These are phyloP conservation scores for Apis cerana DNA, from an alignment of 1,140 invertebrate genomes.

Conservation along the genomic window DNA sequence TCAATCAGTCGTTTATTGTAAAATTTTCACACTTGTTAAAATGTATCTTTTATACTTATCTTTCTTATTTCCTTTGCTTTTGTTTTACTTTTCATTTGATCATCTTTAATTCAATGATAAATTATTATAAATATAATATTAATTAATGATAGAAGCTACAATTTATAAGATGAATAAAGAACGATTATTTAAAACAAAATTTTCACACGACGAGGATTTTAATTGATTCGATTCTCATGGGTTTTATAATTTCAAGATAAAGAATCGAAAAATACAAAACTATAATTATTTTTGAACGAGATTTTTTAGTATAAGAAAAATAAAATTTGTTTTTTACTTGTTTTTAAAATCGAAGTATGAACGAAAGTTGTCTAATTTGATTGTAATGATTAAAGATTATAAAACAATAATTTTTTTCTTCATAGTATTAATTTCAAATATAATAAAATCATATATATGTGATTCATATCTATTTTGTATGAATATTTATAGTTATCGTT, in stretches of 20 bases:
- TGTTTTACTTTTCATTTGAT: background rate
- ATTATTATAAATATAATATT: background rate
- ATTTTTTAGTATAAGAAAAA: background rate
- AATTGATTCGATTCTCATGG: conserved; percentile 15
- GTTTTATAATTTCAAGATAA: background rate
- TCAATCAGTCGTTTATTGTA: conserved; percentile 5
- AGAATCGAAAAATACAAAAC: background rate
- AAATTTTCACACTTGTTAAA: background rate
- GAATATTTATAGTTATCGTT: no score
- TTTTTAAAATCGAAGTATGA: background rate
- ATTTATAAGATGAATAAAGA: background rate
- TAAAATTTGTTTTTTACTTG: background rate
- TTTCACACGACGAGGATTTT: background rate
- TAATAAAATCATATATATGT: background rate
- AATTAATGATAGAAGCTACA: background rate
- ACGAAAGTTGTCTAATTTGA: background rate
- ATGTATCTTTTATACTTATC: background rate
- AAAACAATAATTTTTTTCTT: background rate
- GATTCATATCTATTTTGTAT: background rate
- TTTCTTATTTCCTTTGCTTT: background rate
- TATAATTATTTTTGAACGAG: background rate
- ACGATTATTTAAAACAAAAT: conserved; percentile 5
- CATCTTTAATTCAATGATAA: background rate
- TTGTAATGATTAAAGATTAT: background rate
- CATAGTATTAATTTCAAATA: background rate